A percentile compares a stretch with the other conserved stretches of the same genome.
Evolutionary conservation across 2,113 vertebrate genomes (phyloP).

Genomic region (Eudorcas thomsonii): DNA sequence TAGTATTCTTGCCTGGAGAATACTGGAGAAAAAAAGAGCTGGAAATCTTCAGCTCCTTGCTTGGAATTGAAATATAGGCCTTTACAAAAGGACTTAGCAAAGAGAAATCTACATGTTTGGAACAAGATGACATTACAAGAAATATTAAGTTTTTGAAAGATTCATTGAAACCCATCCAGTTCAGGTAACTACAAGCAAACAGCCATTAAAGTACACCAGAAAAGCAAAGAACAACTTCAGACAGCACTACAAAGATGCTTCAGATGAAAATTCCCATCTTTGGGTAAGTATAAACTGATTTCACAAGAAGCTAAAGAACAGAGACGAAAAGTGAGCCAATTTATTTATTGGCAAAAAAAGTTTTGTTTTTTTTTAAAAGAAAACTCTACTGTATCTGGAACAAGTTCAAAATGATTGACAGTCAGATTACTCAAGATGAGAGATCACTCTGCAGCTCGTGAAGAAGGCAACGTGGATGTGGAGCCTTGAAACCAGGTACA

Average conservation of each 20-base stretch:
- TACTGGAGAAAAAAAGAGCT: neutral
- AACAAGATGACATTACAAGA: constrained; percentile 7
- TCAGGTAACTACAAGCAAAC: neutral
- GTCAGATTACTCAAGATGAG: neutral
- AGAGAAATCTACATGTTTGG: neutral
- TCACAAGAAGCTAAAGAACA: neutral
- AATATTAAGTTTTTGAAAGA: neutral
- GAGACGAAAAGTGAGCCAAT: neutral
- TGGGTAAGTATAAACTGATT: neutral
- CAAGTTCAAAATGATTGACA: neutral
- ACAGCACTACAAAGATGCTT: neutral
- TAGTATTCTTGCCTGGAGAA: neutral
- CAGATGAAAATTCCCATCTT: neutral
- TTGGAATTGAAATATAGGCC: neutral
- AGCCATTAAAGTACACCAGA: neutral
- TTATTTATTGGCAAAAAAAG: neutral
- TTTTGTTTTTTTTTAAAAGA: too few species aligned
- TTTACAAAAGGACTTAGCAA: neutral
- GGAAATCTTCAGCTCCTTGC: neutral
- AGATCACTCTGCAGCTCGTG: neutral
- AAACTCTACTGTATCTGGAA: neutral
- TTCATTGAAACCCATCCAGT: neutral
- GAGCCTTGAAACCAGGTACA: neutral
- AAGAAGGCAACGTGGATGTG: neutral
- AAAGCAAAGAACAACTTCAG: neutral